Percentiles rank a stretch among this genome's conserved stretches.
These are phyloP conservation scores for Pasiphila rectangulata DNA, from an alignment of 2,888 invertebrate genomes.

Conservation along the genomic window DNA sequence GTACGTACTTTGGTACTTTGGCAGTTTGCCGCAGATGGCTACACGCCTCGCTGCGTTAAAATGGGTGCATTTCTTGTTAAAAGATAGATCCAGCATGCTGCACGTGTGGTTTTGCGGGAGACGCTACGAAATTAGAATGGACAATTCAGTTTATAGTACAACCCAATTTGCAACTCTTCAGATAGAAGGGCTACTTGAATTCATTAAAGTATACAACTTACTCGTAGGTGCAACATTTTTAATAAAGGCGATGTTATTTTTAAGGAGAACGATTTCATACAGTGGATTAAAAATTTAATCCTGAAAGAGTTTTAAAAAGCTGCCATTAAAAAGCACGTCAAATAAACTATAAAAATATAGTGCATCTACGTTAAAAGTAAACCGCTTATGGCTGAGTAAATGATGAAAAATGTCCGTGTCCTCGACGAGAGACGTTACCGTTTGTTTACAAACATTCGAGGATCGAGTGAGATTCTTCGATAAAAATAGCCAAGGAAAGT, in stretches of 20 bases:
- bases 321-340: conserved; percentile 15
- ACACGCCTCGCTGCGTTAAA: conserved; percentile 44
- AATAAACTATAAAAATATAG: conserved; percentile 24
- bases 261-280: no score
- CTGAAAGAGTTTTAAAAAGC: conserved; percentile 7
- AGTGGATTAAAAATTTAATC: background rate
- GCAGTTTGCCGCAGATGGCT: conserved; percentile 44
- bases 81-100: conserved; percentile 27
- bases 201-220: no score
- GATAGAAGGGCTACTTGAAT: no score
- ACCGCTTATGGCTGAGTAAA: conserved; percentile 61
- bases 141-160: background rate
- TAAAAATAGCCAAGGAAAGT: conserved; percentile 18
- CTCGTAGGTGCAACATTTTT: no score
- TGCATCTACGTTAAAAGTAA: conserved; percentile 43
- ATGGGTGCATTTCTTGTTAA: conserved; percentile 35
- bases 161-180: background rate
- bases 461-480: conserved; percentile 21
- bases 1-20: conserved; percentile 42
- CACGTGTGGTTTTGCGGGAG: conserved; percentile 13
- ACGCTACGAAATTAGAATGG: conserved; percentile 14
- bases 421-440: conserved; percentile 40
- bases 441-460: conserved; percentile 25
- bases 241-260: no score
- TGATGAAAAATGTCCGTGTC: conserved; percentile 61